phyloP scores from a whole-genome alignment of 2,797 vertebrate genomes.

The Paedocypris micromegethes region DNA sequence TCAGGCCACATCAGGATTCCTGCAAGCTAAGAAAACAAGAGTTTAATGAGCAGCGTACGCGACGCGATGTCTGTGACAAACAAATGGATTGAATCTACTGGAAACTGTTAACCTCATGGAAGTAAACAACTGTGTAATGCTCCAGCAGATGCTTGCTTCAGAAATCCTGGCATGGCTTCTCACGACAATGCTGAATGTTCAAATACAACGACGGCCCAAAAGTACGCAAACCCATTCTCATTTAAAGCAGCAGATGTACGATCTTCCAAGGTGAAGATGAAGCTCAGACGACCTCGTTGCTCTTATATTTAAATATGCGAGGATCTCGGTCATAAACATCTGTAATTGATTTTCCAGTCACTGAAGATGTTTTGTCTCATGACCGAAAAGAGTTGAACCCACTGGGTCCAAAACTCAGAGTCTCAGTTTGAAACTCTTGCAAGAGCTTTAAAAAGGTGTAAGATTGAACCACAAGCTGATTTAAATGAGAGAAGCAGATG shows the following conservation, averaged over 20 bases:
- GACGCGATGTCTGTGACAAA: conserved; percentile 54
- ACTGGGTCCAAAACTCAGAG: background rate
- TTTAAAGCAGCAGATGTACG: too few relatives aligned
- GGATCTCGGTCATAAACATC: background rate
- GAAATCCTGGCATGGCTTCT: background rate
- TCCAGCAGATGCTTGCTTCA: background rate
- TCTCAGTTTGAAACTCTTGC: conserved; percentile 15
- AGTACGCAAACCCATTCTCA: background rate
- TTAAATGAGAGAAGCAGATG: conserved; percentile 59
- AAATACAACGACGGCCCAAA: background rate
- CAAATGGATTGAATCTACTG: conserved; percentile 32
- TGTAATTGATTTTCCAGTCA: background rate
- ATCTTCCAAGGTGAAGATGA: too few relatives aligned
- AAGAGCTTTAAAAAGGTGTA: conserved; percentile 22
- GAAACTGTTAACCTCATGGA: conserved; percentile 23
- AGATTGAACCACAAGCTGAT: conserved; percentile 43
- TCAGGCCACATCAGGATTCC: conserved; percentile 61
- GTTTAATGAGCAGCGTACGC: conserved; percentile 52
- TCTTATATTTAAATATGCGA: too few relatives aligned
- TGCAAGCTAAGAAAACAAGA: conserved; percentile 54
- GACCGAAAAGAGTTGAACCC: background rate
- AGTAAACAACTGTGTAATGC: conserved; percentile 22
- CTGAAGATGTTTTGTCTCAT: conserved; percentile 2
- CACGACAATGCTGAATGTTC: conserved; percentile 1
- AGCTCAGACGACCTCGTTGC: too few relatives aligned